Evolutionary conservation across 2,113 vertebrate species (phyloP).

Genomic region (Malaclemys terrapin): DNA sequence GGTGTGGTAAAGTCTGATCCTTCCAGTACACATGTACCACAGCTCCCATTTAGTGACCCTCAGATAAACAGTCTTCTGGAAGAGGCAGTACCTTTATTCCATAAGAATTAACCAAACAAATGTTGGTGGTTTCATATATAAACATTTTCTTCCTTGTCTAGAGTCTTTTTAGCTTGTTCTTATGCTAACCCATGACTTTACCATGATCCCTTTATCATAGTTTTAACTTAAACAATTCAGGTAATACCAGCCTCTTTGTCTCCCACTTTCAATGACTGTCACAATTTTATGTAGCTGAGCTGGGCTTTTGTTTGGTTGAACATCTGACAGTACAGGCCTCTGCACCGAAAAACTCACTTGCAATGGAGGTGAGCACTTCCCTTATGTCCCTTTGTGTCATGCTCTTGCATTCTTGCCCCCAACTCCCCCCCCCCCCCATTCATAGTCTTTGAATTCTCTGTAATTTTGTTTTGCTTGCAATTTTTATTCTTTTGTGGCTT

Average conservation of each 20-base stretch:
- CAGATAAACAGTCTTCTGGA: background rate
- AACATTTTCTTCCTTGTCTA: background rate
- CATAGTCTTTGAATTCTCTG: no score
- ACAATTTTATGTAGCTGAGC: background rate
- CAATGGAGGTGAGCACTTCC: background rate
- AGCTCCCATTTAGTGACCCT: background rate
- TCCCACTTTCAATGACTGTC: background rate
- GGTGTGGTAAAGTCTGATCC: background rate
- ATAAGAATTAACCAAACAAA: background rate
- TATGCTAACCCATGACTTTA: background rate
- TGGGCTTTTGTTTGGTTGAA: background rate
- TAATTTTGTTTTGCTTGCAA: background rate
- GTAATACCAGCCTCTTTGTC: background rate
- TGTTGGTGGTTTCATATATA: background rate
- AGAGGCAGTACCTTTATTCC: background rate
- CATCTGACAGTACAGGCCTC: background rate
- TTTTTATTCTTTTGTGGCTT: constrained; percentile 10
- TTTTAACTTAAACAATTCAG: background rate
- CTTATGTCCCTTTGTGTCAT: background rate
- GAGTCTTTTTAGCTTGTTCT: background rate
- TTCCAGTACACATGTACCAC: background rate
- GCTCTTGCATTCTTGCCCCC: accelerated
- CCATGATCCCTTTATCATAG: background rate
- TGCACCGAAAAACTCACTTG: background rate
- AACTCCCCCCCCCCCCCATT: no score